These are phyloP conservation scores for Myanophis thanlyinensis DNA, from an alignment of 2,113 vertebrate genomes.

Conservation along the genomic window DNA sequence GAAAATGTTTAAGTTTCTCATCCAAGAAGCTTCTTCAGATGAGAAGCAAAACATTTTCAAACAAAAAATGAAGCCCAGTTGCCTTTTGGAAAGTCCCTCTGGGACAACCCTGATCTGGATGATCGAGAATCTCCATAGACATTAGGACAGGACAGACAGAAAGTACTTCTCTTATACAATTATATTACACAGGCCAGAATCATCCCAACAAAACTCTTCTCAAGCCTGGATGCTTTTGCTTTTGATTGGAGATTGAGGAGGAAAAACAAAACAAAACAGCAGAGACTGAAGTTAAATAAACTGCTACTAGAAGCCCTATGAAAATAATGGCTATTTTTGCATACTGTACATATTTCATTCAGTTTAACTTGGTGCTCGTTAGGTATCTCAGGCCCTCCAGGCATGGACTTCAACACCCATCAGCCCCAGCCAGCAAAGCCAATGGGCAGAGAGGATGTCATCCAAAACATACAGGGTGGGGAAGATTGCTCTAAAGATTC, in stretches of 20 bases:
- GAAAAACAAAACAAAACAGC: constrained; percentile 25
- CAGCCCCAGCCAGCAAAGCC: neutral
- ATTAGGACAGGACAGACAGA: constrained; percentile 63
- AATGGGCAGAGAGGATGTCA: neutral
- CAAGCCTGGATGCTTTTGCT: constrained; percentile 48
- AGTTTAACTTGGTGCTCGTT: neutral
- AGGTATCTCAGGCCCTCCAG: neutral
- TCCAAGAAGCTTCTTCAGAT: neutral
- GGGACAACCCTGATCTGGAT: neutral
- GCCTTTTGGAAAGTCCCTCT: neutral
- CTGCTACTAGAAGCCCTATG: neutral
- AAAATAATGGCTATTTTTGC: neutral
- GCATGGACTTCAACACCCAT: neutral
- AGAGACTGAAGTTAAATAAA: constrained; percentile 45
- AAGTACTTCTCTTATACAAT: constrained; percentile 75
- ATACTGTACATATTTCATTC: neutral
- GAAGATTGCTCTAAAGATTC: neutral
- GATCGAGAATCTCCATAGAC: neutral
- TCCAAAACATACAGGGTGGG: neutral
- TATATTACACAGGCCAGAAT: constrained; percentile 72
- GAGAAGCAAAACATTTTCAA: neutral
- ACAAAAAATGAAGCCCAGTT: neutral
- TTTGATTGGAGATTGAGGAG: constrained; percentile 43
- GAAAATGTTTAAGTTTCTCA: neutral
- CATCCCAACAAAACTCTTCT: constrained; percentile 61